phyloP scores from a whole-genome alignment of 2,113 vertebrate genomes.

The Myotis brandtii region DNA sequence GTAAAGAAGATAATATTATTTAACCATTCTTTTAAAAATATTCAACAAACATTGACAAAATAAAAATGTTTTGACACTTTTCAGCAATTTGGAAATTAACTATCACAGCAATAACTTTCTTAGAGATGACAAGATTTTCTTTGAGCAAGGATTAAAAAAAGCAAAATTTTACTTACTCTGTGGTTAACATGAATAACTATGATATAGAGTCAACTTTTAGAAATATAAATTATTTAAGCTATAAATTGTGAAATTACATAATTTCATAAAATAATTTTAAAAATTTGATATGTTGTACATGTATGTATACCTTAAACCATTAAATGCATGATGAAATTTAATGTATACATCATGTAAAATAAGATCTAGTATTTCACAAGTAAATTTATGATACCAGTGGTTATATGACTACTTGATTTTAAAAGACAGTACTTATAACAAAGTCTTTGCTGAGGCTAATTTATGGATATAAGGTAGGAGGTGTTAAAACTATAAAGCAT shows the following conservation, averaged over 20 bases:
- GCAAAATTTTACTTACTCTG: not conserved
- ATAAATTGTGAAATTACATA: not conserved
- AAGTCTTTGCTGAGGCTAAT: slow-evolving; percentile 21
- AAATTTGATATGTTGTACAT: too few relatives aligned
- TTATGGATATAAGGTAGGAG: not conserved
- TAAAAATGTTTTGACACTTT: not conserved
- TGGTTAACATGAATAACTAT: not conserved
- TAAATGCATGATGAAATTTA: not conserved
- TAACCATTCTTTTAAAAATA: not conserved
- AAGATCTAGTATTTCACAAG: not conserved
- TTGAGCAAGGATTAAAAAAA: not conserved
- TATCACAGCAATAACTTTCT: not conserved
- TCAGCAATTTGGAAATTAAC: not conserved
- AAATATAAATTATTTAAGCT: not conserved
- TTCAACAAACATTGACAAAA: not conserved
- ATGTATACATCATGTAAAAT: not conserved
- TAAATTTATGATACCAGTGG: not conserved
- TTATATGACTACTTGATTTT: slow-evolving; percentile 6
- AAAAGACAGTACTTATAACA: not conserved
- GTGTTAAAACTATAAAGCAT: not conserved
- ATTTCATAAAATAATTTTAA: not conserved
- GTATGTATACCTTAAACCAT: not conserved
- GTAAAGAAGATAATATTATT: not conserved
- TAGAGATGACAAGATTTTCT: not conserved
- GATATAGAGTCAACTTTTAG: not conserved